These are phyloP conservation scores for Acleris holmiana DNA, from an alignment of 2,888 invertebrate species.

Conservation along the genomic window DNA sequence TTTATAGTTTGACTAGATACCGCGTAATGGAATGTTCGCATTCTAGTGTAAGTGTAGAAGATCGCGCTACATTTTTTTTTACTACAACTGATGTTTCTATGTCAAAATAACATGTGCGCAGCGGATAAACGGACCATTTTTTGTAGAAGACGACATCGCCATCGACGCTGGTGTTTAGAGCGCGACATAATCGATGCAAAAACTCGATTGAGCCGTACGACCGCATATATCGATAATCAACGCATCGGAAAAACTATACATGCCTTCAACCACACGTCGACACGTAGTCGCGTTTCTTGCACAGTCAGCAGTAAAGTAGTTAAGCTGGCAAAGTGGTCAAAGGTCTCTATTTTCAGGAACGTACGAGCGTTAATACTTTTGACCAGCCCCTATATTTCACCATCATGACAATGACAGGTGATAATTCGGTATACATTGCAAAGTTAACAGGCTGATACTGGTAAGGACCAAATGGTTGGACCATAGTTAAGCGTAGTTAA, in stretches of 20 bases:
- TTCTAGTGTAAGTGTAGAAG: background rate
- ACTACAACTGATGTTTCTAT: slow-evolving; percentile 12
- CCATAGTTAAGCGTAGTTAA: too few relatives aligned
- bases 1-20: too few relatives aligned
- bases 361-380: too few relatives aligned
- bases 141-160: slow-evolving; percentile 28
- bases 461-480: too few relatives aligned
- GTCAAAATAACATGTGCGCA: slow-evolving; percentile 24
- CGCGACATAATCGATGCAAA: slow-evolving; percentile 51
- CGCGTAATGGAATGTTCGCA: too few relatives aligned
- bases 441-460: too few relatives aligned
- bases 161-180: slow-evolving; percentile 43
- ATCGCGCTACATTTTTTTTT: slow-evolving; percentile 7
- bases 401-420: too few relatives aligned
- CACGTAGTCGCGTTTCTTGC: slow-evolving; percentile 25
- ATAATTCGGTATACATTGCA: too few relatives aligned
- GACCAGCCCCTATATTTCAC: too few relatives aligned
- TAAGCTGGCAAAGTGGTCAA: too few relatives aligned
- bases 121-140: slow-evolving; percentile 29
- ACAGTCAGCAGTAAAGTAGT: background rate
- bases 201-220: slow-evolving; percentile 53
- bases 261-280: slow-evolving; percentile 44
- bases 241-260: slow-evolving; percentile 50
- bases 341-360: too few relatives aligned
- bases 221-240: slow-evolving; percentile 46